A percentile compares a stretch with the other conserved stretches of the same genome.
phyloP scores from a whole-genome alignment of 2,113 vertebrate genomes.

The Amblyopsis rosae region DNA sequence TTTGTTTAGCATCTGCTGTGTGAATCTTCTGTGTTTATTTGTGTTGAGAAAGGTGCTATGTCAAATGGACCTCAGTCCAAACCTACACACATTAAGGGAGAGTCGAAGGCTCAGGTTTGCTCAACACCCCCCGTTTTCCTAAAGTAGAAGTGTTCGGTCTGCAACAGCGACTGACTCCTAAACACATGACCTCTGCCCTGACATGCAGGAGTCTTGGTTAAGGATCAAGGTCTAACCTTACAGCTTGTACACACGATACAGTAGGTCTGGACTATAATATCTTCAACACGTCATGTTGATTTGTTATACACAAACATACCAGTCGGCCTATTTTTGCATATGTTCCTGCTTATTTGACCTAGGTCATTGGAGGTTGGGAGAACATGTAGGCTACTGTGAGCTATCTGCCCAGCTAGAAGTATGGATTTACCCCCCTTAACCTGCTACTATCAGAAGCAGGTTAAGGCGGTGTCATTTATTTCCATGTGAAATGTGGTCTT shows the following conservation, averaged over 20 bases:
- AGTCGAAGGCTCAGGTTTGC: conserved; percentile 1
- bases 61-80: too few species aligned
- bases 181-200: conserved; percentile 40
- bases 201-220: conserved; percentile 33
- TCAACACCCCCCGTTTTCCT: conserved; percentile 47
- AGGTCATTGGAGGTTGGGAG: not conserved
- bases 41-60: too few species aligned
- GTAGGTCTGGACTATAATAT: conserved; percentile 21
- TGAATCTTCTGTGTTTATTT: too few species aligned
- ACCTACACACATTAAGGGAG: too few species aligned
- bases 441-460: too few species aligned
- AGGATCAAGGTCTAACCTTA: conserved; percentile 33
- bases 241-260: conserved; percentile 15
- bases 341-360: not conserved
- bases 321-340: not conserved
- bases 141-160: conserved; percentile 51
- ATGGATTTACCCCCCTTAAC: too few species aligned
- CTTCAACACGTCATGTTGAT: conserved; percentile 33
- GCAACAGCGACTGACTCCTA: conserved; percentile 26
- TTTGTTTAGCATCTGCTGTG: too few species aligned
- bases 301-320: conserved; percentile 27
- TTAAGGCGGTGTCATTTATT: too few species aligned
- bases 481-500: too few species aligned
- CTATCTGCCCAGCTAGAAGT: too few species aligned
- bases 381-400: not conserved